Evolutionary conservation across 2,113 vertebrate species (phyloP).

Genomic region (Periophthalmodon schlosseri): DNA sequence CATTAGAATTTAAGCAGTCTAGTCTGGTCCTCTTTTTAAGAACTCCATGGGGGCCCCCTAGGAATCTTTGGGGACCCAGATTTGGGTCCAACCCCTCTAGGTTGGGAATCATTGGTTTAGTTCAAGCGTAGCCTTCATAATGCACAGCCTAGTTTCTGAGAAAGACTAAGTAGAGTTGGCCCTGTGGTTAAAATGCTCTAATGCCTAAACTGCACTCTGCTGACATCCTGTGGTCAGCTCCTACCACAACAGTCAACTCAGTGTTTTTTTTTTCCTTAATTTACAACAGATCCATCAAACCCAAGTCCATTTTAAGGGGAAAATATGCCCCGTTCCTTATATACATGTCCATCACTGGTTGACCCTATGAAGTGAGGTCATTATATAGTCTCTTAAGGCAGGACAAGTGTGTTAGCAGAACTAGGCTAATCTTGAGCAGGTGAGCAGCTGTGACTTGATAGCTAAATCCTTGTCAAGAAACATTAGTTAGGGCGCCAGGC

Average conservation of each 20-base stretch:
- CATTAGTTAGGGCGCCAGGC: constrained; percentile 45
- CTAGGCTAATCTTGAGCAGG: constrained; percentile 63
- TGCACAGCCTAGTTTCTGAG: neutral
- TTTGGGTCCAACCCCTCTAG: too few species aligned
- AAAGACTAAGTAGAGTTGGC: neutral
- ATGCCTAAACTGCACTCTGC: constrained; percentile 31
- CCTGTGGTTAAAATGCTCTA: neutral
- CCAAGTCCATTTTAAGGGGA: neutral
- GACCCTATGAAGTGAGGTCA: neutral
- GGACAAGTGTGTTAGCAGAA: constrained; percentile 43
- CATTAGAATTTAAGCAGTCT: too few species aligned
- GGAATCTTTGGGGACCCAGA: too few species aligned
- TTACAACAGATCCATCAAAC: neutral
- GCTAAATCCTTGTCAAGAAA: constrained; percentile 63
- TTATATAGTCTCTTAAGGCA: neutral
- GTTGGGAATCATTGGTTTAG: too few species aligned
- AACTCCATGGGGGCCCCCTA: too few species aligned
- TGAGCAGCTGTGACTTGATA: constrained; percentile 58
- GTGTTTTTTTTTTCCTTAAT: neutral
- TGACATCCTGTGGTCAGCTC: constrained; percentile 57
- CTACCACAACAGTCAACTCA: constrained; percentile 13
- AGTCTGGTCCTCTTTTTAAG: too few species aligned
- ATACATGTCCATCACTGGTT: neutral
- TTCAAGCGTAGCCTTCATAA: too few species aligned
- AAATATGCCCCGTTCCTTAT: too few species aligned